Conservation (phyloP, 1,140 invertebrate species). For the Anagrus nilaparvatae region DNA sequence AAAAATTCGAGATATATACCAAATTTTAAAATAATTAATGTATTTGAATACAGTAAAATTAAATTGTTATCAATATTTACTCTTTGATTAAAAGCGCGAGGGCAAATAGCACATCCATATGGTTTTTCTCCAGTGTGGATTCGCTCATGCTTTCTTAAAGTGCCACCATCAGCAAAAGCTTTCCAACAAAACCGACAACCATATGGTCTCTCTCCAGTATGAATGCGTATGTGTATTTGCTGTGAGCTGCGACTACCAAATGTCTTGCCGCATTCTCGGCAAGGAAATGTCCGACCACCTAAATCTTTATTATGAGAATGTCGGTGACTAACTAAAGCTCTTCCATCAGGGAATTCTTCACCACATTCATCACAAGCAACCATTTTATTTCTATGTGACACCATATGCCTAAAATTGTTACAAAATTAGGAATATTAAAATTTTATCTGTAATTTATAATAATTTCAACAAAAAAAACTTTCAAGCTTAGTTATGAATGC, state of each 20-base stretch:
- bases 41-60: not conserved
- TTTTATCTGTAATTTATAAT: too few relatives aligned
- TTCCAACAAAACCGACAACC: conserved; percentile 97
- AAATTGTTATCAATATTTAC: conserved; percentile 25
- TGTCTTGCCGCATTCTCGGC: conserved; percentile 74
- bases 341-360: conserved; percentile 59
- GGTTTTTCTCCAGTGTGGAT: conserved; percentile 96
- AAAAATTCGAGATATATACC: too few relatives aligned
- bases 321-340: conserved; percentile 58
- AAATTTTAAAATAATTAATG: too few relatives aligned
- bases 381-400: conserved; percentile 58
- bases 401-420: conserved; percentile 44
- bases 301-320: conserved; percentile 52
- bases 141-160: conserved; percentile 91
- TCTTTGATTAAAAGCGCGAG: conserved; percentile 72
- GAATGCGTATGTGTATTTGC: conserved; percentile 83
- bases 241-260: conserved; percentile 81
- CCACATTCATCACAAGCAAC: conserved; percentile 60
- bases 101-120: conserved; percentile 91
- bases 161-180: conserved; percentile 96
- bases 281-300: conserved; percentile 64
- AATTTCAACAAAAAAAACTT: too few relatives aligned
- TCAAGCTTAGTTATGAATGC: too few relatives aligned
- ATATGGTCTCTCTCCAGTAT: conserved; percentile 78
- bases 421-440: too few relatives aligned